These are phyloP conservation scores for Neogobius melanostomus DNA, from an alignment of 2,113 vertebrate genomes.

Conservation along the genomic window DNA sequence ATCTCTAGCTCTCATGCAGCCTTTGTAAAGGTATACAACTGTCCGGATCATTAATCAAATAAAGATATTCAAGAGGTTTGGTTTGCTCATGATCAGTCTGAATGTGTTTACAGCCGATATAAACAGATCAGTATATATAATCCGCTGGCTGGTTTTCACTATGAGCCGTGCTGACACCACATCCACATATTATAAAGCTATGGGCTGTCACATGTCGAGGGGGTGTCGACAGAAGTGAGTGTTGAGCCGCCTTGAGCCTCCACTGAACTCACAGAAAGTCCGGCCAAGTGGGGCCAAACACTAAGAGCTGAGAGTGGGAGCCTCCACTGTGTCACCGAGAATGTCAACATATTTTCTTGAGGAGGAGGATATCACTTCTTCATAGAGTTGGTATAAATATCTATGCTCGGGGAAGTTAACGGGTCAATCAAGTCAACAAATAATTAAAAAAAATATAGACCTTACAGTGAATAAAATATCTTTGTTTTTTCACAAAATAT, in stretches of 20 bases:
- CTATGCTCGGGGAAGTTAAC: not conserved
- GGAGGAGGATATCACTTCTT: conserved; percentile 46
- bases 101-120: conserved; percentile 1
- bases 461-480: no score
- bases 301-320: conserved; percentile 60
- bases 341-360: conserved; percentile 67
- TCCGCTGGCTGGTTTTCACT: not conserved
- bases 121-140: not conserved
- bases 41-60: no score
- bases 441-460: no score
- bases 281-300: conserved; percentile 50
- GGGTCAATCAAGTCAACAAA: not conserved
- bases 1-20: no score
- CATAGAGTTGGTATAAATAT: conserved; percentile 26
- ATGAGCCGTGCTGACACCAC: not conserved
- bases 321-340: conserved; percentile 53
- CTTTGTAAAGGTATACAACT: no score
- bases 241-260: conserved; percentile 23
- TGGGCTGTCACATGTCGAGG: not conserved
- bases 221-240: conserved; percentile 11
- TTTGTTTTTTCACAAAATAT: no score
- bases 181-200: not conserved
- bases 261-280: not conserved
- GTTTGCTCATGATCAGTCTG: not conserved
- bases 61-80: not conserved